These are phyloP conservation scores for Falco naumanni DNA, from an alignment of 2,797 vertebrate genomes.

Conservation along the genomic window DNA sequence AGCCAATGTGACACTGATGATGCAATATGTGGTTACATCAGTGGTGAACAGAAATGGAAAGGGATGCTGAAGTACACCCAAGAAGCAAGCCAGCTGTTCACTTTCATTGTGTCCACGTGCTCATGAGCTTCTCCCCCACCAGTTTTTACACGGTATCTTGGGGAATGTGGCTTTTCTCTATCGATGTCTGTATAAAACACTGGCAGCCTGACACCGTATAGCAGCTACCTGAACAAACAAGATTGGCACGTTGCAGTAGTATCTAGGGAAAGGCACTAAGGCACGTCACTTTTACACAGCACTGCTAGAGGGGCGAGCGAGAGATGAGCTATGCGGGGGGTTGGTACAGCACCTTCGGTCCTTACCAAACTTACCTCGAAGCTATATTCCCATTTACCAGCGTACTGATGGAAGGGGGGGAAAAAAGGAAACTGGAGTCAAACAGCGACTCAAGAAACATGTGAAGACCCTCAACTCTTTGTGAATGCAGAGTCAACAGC, in stretches of 20 bases:
- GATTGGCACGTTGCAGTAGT: neutral
- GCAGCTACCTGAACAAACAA: neutral
- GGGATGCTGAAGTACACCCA: accelerated
- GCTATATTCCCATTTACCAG: slow-evolving; percentile 97
- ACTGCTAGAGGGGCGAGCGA: neutral
- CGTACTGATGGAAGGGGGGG: slow-evolving; percentile 79
- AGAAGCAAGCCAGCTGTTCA: too few species aligned
- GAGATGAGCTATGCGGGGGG: neutral
- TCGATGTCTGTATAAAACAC: neutral
- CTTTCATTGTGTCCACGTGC: accelerated
- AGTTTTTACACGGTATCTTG: accelerated
- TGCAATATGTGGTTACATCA: too few species aligned
- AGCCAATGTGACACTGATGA: neutral
- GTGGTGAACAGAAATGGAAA: neutral
- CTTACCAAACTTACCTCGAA: slow-evolving; percentile 87
- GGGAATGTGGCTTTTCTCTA: neutral
- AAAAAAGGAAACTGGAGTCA: neutral
- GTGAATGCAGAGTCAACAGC: neutral
- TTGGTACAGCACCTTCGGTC: neutral
- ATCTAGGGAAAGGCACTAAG: neutral
- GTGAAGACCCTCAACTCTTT: neutral
- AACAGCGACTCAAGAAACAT: neutral
- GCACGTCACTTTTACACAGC: neutral
- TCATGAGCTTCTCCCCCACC: neutral
- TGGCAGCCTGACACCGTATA: neutral